Percentiles rank a stretch among this genome's conserved stretches.
Conservation (phyloP, 2,797 vertebrate species). For the Ciconia nigra region DNA sequence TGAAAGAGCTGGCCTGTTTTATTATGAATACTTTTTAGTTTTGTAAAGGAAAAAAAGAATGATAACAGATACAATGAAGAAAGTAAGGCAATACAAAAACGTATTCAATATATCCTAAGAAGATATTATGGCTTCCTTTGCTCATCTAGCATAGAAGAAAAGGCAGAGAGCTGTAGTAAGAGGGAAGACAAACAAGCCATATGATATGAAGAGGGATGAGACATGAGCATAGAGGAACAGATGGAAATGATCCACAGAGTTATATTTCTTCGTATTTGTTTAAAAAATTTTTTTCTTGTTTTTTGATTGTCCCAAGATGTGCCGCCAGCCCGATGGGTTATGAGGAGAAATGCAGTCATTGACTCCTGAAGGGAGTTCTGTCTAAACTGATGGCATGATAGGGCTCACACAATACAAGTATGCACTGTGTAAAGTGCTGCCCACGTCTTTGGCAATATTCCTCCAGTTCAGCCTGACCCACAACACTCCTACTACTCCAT, state of each 20-base stretch:
- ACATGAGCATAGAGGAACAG: background rate
- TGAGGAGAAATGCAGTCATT: background rate
- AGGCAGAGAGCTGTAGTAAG: background rate
- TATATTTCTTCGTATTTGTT: constrained; percentile 10
- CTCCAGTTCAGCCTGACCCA: constrained; percentile 53
- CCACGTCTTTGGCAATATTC: constrained; percentile 32
- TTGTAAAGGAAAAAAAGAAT: background rate
- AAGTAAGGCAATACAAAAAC: background rate
- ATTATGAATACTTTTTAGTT: constrained; percentile 5
- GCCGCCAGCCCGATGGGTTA: background rate
- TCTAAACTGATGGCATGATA: constrained; percentile 20
- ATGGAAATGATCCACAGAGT: constrained; percentile 23
- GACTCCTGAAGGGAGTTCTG: background rate
- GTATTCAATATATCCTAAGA: background rate
- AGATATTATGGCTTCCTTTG: background rate
- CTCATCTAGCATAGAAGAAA: background rate
- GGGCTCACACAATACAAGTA: constrained; percentile 5
- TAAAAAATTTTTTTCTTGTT: background rate
- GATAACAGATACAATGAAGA: constrained; percentile 9
- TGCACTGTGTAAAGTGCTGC: constrained; percentile 17
- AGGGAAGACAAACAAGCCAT: constrained; percentile 1
- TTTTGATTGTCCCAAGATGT: constrained; percentile 30
- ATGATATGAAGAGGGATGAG: background rate
- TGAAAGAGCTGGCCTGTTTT: background rate
- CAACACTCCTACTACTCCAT: background rate